These are phyloP conservation scores for Geococcyx californianus DNA, from an alignment of 2,113 vertebrate genomes.

Conservation along the genomic window DNA sequence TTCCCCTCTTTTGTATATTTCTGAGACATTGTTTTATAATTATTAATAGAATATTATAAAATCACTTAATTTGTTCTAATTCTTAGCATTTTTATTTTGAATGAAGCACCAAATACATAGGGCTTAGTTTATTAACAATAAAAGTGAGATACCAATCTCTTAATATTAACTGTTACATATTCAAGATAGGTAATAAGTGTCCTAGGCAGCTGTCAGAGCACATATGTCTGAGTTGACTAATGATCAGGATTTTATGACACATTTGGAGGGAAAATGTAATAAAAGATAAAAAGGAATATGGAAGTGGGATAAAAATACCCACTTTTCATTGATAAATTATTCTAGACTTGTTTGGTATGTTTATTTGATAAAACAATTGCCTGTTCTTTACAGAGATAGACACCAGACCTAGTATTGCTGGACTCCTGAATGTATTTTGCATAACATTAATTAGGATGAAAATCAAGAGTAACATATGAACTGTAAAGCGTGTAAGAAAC, in stretches of 20 bases:
- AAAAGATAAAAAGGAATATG: background rate
- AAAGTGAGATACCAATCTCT: background rate
- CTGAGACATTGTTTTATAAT: background rate
- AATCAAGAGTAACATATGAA: background rate
- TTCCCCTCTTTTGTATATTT: background rate
- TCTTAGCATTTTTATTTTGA: background rate
- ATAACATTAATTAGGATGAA: constrained; percentile 3
- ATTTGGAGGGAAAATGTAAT: background rate
- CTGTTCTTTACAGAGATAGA: background rate
- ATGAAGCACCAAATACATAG: background rate
- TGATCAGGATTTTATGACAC: background rate
- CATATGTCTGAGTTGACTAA: background rate
- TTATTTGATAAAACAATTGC: background rate
- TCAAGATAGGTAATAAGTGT: background rate
- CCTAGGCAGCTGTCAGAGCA: background rate
- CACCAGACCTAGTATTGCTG: background rate
- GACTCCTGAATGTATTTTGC: background rate
- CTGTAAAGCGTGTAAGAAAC: background rate
- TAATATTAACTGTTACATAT: background rate
- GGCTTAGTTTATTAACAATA: background rate
- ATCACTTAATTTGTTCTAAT: background rate
- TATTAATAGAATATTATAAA: background rate
- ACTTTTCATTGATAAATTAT: background rate
- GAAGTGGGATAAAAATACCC: background rate
- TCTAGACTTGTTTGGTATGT: background rate